A percentile compares a stretch with the other conserved stretches of the same genome.
phyloP scores from a whole-genome alignment of 1,140 invertebrate species.

The Pogonus chalceus region DNA sequence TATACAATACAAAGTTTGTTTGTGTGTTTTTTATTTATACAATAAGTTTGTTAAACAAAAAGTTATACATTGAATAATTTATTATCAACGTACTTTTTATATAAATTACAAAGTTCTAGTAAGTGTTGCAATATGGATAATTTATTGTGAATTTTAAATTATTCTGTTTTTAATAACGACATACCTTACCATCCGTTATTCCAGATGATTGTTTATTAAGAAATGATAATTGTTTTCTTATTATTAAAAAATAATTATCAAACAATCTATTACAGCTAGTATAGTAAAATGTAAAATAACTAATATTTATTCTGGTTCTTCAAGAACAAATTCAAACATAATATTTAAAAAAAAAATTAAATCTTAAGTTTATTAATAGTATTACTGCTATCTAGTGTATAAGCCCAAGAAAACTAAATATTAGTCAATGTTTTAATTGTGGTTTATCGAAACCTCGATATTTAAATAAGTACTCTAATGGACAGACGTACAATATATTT shows the following conservation, averaged over 20 bases:
- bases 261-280: neutral
- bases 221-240: neutral
- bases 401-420: neutral
- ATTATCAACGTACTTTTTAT: neutral
- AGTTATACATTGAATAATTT: neutral
- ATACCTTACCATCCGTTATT: neutral
- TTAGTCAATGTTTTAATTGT: too few species aligned
- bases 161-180: neutral
- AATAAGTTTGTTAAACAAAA: neutral
- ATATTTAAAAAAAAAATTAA: neutral
- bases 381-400: neutral
- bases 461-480: neutral
- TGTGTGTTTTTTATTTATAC: too few species aligned
- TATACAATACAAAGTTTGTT: neutral
- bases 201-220: neutral
- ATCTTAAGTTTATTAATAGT: neutral
- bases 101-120: neutral
- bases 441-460: too few species aligned
- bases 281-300: neutral
- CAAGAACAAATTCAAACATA: neutral
- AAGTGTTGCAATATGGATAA: neutral
- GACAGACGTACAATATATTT: neutral
- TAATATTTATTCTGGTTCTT: neutral
- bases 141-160: neutral
- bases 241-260: neutral